Base-by-base conservation (phyloP, 1,140 invertebrate species). In the Linepithema humile region DNA sequence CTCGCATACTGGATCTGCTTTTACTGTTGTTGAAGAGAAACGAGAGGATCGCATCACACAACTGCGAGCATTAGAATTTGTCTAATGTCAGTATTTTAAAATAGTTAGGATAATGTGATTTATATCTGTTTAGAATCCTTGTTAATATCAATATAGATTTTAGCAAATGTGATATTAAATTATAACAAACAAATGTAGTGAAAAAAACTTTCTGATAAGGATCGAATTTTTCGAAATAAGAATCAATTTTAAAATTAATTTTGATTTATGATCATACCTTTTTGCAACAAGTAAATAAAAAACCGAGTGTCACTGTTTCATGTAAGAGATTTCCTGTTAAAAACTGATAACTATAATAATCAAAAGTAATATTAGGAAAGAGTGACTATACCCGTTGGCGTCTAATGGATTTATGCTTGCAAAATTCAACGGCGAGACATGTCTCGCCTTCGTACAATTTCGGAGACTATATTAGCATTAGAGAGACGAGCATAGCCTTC, bases 401-500 rank as follows among this genome's bases (percentile, higher is more conserved):
- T 40, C 77, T 70, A 77, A 77, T 65, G 83, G 86, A 88, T 88
- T 88, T 88, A 88, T 88, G 83, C 72, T 73, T 26, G 86, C 83
- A 88, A 72, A 88, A 88, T 88, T 88, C 77, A 38, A 32, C 78
- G 77, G 72, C 77, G 70, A 75, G 80, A 88, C 60, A 70, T 78
- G 87, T 88, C 84, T 89, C 87, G 88, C 88, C 87, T 82, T 89
- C 85, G 82, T 89, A 87, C 85, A 88, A 87, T 89, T 89, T 87
- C 77, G 87, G 85, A 89, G 88, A 89, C 82, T 85, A 89, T 89
- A 89, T 89, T 89, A 89, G 88, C 88, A 89, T 89, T 89, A 89
- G 87, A 87, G 87, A 64, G 87, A 89, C 73, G 85, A 84, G 86
- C 53, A 26, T 64, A 35, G 74, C 53, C 50, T 23, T 40, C 69